Percentiles rank a stretch among this genome's conserved stretches.
Conservation (phyloP, 2,113 vertebrate genomes). For the Nestor notabilis region DNA sequence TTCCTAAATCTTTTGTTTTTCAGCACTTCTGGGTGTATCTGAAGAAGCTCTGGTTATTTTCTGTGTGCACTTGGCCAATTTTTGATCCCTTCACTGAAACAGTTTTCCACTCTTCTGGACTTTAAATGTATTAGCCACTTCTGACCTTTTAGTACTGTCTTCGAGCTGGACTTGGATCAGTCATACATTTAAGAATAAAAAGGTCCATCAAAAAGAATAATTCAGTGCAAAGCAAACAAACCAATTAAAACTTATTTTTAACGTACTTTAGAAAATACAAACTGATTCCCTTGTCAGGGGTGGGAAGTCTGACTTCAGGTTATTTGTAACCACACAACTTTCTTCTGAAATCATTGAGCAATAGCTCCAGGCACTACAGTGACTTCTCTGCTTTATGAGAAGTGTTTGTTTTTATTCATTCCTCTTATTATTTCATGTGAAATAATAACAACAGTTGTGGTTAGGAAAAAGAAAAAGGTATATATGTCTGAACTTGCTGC, state of each 20-base stretch:
- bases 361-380: background rate
- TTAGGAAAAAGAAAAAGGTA: background rate
- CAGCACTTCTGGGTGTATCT: background rate
- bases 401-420: background rate
- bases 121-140: background rate
- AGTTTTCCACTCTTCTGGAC: background rate
- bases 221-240: background rate
- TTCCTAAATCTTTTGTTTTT: background rate
- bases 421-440: background rate
- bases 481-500: background rate
- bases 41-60: background rate
- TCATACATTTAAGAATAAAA: background rate
- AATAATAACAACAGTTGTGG: conserved; percentile 1
- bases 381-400: background rate
- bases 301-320: background rate
- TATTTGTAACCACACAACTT: background rate
- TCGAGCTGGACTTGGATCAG: background rate
- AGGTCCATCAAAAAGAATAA: background rate
- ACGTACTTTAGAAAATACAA: background rate
- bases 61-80: background rate
- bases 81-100: background rate
- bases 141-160: background rate
- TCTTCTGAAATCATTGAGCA: background rate
- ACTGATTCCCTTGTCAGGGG: background rate
- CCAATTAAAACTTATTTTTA: background rate